Evolutionary conservation across 1,140 invertebrate genomes (phyloP).

Genomic region (Cydia splendana): DNA sequence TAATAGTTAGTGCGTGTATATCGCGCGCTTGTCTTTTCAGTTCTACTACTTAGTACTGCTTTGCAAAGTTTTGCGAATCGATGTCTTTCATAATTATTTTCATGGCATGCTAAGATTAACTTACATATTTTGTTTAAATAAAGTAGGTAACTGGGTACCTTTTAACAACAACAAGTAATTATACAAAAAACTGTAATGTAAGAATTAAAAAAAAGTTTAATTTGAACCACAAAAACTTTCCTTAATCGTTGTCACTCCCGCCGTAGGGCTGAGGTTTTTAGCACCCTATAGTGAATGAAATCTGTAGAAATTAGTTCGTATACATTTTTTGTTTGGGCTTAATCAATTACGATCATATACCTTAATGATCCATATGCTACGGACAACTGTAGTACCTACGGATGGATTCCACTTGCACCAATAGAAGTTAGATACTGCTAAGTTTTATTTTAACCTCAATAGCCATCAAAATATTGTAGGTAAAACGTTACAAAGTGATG

Average conservation of each 20-base stretch:
- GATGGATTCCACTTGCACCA: neutral
- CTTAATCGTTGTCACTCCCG: too few relatives aligned
- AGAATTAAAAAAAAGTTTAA: too few relatives aligned
- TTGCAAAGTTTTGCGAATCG: conserved; percentile 15
- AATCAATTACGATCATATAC: neutral
- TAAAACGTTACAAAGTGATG: conserved; percentile 4
- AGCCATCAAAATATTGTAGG: neutral
- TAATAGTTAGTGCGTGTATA: neutral
- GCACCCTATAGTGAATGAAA: too few relatives aligned
- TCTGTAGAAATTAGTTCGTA: too few relatives aligned
- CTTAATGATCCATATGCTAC: neutral
- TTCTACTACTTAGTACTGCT: neutral
- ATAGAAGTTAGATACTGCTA: neutral
- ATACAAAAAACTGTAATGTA: too few relatives aligned
- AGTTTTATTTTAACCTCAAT: neutral
- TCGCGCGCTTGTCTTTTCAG: neutral
- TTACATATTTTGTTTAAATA: too few relatives aligned
- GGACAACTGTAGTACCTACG: neutral
- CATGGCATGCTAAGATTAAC: neutral
- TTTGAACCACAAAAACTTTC: too few relatives aligned
- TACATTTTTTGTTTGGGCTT: neutral
- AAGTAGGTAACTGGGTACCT: too few relatives aligned
- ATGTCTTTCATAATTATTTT: neutral
- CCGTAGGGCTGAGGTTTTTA: too few relatives aligned
- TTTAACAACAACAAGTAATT: too few relatives aligned